Conservation (phyloP, 2,113 vertebrate species). For the Pteronura brasiliensis region DNA sequence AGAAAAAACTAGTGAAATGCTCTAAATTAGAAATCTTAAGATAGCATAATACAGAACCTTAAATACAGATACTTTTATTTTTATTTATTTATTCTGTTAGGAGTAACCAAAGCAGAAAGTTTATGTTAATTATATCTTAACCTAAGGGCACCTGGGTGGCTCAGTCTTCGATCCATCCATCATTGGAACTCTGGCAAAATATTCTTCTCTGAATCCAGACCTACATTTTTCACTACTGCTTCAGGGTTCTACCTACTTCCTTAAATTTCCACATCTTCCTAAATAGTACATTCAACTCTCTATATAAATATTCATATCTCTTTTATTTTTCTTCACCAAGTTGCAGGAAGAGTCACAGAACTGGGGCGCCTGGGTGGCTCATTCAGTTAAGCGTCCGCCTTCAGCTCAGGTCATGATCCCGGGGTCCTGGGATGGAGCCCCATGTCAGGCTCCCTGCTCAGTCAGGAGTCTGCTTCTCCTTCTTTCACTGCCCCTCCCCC, state of each 20-base stretch:
- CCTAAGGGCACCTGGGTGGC: neutral
- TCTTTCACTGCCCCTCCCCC: neutral
- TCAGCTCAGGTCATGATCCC: neutral
- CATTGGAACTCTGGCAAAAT: neutral
- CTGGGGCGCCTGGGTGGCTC: neutral
- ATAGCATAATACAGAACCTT: neutral
- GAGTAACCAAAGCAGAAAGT: neutral
- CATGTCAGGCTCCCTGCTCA: neutral
- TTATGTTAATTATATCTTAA: neutral
- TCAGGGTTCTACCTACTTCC: neutral
- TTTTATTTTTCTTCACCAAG: neutral
- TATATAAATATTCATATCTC: neutral
- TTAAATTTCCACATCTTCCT: neutral
- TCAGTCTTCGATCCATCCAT: neutral
- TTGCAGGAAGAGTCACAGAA: neutral
- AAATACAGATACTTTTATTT: neutral
- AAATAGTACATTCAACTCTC: neutral
- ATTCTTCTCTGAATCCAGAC: neutral
- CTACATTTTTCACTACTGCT: neutral
- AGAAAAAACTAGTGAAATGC: neutral
- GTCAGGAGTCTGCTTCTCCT: neutral
- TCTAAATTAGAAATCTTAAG: slow-evolving; percentile 14
- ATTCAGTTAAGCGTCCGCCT: neutral
- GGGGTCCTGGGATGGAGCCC: neutral
- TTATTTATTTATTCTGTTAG: neutral